Evolutionary conservation across 2,797 vertebrate species (phyloP).

Genomic region (Rhabdophis nuchalis): DNA sequence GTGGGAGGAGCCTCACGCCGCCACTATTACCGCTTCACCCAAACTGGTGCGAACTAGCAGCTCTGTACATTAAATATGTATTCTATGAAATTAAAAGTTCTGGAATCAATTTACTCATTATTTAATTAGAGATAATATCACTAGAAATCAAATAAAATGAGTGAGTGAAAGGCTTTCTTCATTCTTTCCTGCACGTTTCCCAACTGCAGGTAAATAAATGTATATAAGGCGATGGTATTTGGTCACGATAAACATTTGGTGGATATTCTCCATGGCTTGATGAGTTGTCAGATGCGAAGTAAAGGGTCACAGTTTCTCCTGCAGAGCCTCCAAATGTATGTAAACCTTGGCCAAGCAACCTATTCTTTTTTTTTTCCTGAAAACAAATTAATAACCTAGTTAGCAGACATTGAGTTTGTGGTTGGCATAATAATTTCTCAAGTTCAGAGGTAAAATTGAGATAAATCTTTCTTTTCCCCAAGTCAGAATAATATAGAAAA

Average conservation of each 20-base stretch:
- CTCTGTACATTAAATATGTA: neutral
- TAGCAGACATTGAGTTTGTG: neutral
- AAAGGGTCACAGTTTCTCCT: neutral
- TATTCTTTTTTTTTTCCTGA: neutral
- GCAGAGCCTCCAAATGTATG: neutral
- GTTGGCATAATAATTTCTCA: conserved; percentile 2
- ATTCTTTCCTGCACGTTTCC: neutral
- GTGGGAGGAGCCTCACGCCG: too few species aligned
- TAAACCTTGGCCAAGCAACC: conserved; percentile 5
- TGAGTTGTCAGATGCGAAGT: neutral
- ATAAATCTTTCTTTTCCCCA: neutral
- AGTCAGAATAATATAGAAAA: neutral
- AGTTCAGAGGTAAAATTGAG: neutral
- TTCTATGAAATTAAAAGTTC: neutral
- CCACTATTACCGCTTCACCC: too few species aligned
- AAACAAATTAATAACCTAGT: neutral
- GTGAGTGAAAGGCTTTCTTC: neutral
- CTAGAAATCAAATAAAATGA: neutral
- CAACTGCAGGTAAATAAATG: neutral
- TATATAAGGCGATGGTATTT: neutral
- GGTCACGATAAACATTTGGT: neutral
- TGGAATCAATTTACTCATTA: neutral
- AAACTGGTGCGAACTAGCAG: too few species aligned
- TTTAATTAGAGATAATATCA: neutral
- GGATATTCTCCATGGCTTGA: neutral